Evolutionary conservation across 2,888 invertebrate genomes (phyloP).

Genomic region (Amphiduros pacificus): DNA sequence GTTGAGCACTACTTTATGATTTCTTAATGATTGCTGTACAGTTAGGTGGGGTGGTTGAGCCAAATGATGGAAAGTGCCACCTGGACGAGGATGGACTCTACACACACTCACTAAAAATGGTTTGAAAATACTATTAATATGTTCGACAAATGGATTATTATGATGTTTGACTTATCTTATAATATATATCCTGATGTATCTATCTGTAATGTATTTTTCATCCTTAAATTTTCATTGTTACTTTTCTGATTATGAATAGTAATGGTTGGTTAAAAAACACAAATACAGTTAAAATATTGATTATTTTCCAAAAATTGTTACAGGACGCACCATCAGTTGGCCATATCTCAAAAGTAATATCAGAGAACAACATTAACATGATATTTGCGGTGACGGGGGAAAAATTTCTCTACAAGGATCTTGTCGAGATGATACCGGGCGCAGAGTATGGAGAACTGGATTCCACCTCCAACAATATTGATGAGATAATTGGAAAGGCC

Average conservation of each 20-base stretch:
- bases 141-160: no score
- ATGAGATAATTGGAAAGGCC: conserved; percentile 93
- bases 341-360: conserved; percentile 81
- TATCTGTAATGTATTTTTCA: no score
- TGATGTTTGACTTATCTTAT: no score
- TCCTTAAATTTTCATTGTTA: no score
- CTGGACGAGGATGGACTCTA: conserved; percentile 43
- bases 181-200: no score
- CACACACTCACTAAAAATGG: conserved; percentile 32
- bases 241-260: no score
- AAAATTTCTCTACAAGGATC: conserved; percentile 78
- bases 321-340: conserved; percentile 96
- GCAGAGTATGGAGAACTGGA: conserved; percentile 87
- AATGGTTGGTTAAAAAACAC: no score
- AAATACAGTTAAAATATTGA: background rate
- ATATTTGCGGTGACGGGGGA: conserved; percentile 94
- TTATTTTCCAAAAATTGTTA: no score
- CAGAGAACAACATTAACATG: conserved; percentile 91
- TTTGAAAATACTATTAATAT: background rate
- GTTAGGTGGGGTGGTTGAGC: conserved; percentile 59
- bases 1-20: no score
- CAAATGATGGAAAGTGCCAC: conserved; percentile 59
- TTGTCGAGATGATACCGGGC: conserved; percentile 87
- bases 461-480: conserved; percentile 93
- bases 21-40: conserved; percentile 30